Percentiles rank a stretch among this genome's conserved stretches.
phyloP scores from a whole-genome alignment of 2,888 invertebrate species.

The Trachelus troglodyta region DNA sequence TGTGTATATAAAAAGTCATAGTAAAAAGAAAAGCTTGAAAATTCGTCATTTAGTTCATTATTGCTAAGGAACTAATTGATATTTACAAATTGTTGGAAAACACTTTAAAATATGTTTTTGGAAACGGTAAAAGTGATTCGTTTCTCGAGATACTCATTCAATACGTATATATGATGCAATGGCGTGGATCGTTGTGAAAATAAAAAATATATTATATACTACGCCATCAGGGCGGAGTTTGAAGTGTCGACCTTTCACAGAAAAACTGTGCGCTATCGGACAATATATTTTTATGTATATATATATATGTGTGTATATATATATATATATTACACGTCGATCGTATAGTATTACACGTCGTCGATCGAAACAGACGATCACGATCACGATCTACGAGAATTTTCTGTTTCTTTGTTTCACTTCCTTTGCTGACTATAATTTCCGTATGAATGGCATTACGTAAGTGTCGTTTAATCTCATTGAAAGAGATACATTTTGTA shows the following conservation, averaged over 20 bases:
- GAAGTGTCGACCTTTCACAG: neutral
- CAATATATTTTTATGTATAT: constrained; percentile 3
- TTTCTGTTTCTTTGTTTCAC: constrained; percentile 12
- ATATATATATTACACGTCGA: neutral
- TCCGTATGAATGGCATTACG: neutral
- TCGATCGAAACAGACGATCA: neutral
- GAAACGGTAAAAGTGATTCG: neutral
- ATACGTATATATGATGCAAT: neutral
- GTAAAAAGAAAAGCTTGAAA: neutral
- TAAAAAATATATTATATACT: constrained; percentile 3
- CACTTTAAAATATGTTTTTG: neutral
- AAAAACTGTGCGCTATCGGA: constrained; percentile 9
- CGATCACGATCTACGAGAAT: constrained; percentile 19
- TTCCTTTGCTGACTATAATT: neutral
- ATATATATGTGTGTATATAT: neutral
- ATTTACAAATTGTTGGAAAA: neutral
- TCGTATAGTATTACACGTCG: too few species aligned
- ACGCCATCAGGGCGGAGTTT: neutral
- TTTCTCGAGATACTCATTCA: neutral
- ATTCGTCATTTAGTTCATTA: neutral
- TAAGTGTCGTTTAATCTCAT: neutral
- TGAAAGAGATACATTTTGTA: neutral
- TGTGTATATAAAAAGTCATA: neutral
- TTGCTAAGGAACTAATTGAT: neutral
- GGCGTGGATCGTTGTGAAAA: neutral